Base-by-base conservation (phyloP, 2,113 vertebrate genomes). In the Solea solea region DNA sequence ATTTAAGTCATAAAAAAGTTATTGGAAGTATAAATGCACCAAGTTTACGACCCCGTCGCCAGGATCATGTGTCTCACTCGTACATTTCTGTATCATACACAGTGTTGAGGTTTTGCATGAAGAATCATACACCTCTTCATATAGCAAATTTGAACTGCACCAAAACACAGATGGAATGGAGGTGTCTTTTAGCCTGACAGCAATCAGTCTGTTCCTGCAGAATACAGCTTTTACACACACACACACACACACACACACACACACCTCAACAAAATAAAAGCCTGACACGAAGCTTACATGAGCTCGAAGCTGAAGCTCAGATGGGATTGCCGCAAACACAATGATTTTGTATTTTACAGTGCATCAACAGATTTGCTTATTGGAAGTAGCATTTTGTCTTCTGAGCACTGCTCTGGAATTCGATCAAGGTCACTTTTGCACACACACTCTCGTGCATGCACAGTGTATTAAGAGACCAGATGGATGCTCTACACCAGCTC, bases 401-500 rank as follows among this genome's bases (percentile, higher is more conserved):
- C 25, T 64, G 46, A 44, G 42, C 42, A 44, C 65, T 49, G 65
- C 48, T 21, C 42, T 68, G 61, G 10, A 72, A 80, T 58, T 21
- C 28, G 65, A 21, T 59, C 64, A 87, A 84, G 81, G 78, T 85
- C 84, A 87, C 48, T 78, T 80, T 64, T 74, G 64, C 27, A 66
- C 60, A 51, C 66, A 69, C 50, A 62, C 67, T 57, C 58, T 46
- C 60, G 42, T 16, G 39, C 25, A 63, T 27, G 40, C 46, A 53
- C 57, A 25, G 40, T 71, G 57, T 66, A 72, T 64, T 44, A 57
- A 79, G 67, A 15, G 70, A 80, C 78, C 89, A 89, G 85, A 89
- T 88, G 85, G 91, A 87, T 42, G 57, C 77, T 51, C 85, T 85
- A 69, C 85, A 84, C 79, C 79, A 79, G 82, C 80, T 86, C 34